Base-by-base conservation (phyloP, 2,113 vertebrate genomes). In the Thamnophis sirtalis region DNA sequence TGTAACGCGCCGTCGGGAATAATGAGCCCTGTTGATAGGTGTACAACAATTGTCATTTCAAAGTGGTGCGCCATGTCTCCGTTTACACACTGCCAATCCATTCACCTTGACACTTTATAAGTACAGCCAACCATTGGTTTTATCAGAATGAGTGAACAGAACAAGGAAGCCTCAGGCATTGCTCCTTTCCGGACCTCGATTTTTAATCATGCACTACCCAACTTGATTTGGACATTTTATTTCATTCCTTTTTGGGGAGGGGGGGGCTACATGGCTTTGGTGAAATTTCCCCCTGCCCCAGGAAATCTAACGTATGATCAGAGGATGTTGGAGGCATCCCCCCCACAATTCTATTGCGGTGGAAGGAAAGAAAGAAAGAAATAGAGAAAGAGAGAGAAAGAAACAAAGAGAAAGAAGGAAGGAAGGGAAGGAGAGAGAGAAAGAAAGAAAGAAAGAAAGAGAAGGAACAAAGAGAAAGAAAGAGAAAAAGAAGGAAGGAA, bases 291-390 rank as follows among this genome's bases (percentile, higher is more conserved):
- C 73, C 33, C 24, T 38, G 28, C 9, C 17, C 33, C 21, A 1
- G 28, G 60, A 92, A 11, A 21, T 51, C 55, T 51, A 26, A 56
- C 13, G 43, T 53, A 3, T 0, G 87, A 84, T 43, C 43, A 9
- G 3, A 22, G 53, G 28, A 84, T 88, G 86, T 51, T 68, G 43
- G 86, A 48, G 19, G 95, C 95, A 94, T 95, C 6, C 1, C 54
- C 17, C 0, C 5, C 17, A 94, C 94, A 96, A 94, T 89, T 96
- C 95, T 94, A 96, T 96, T 88, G 93, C 92, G 93, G 92, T 93
- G 95, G 86, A 95, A 94, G 93, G 43, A 84, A 28, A 17, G 8
- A 22, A 28, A 17, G 8, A 22, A 56, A 56, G 21, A 1, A 55
- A n/a, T n/a, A n/a, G n/a, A 94, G n/a, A 55, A 5, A 55, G 19